These are phyloP conservation scores for Chrysolina oricalcia DNA, from an alignment of 2,888 invertebrate species.

Conservation along the genomic window DNA sequence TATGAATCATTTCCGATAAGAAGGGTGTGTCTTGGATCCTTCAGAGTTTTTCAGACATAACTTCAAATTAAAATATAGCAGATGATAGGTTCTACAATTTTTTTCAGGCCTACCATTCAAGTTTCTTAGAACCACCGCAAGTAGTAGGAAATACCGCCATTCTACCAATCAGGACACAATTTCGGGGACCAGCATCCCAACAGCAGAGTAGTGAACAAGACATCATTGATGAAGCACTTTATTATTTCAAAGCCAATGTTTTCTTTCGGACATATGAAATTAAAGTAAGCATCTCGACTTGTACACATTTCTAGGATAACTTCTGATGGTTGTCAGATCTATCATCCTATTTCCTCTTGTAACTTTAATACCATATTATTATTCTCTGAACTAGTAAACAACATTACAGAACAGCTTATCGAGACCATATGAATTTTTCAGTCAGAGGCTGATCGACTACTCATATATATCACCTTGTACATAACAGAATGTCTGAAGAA, in stretches of 20 bases:
- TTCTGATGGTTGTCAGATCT: too few relatives aligned
- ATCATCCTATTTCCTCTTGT: too few relatives aligned
- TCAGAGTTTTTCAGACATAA: not conserved
- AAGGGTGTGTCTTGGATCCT: constrained; percentile 23
- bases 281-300: constrained; percentile 78
- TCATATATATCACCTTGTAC: constrained; percentile 98
- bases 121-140: constrained; percentile 82
- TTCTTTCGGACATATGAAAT: constrained; percentile 99
- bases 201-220: constrained; percentile 80
- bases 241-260: constrained; percentile 98
- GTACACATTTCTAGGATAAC: not conserved
- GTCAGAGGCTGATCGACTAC: constrained; percentile 96
- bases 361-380: too few relatives aligned
- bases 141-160: constrained; percentile 94
- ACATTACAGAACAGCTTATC: too few relatives aligned
- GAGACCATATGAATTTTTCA: constrained; percentile 69
- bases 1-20: constrained; percentile 1
- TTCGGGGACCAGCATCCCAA: constrained; percentile 92
- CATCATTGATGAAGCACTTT: constrained; percentile 97
- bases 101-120: constrained; percentile 95
- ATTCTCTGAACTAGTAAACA: too few relatives aligned
- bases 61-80: not conserved
- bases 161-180: constrained; percentile 91
- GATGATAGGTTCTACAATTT: too few relatives aligned
- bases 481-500: constrained; percentile 98